A percentile compares a stretch with the other conserved stretches of the same genome.
Conservation (phyloP, 2,888 invertebrate species). For the Unio pictorum region DNA sequence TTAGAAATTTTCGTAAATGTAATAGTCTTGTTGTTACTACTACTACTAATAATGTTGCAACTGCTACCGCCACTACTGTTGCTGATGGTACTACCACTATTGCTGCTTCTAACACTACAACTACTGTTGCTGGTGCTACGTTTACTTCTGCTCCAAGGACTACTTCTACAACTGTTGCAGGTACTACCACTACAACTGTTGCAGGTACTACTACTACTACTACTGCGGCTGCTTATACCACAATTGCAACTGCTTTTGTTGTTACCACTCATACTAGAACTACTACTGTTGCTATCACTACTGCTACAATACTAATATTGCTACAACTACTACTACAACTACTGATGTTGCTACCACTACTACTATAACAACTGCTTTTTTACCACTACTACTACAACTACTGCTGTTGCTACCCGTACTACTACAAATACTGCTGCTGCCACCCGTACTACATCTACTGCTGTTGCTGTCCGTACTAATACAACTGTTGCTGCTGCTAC, state of each 20-base stretch:
- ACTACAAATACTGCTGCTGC: neutral
- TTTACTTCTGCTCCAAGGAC: too few species aligned
- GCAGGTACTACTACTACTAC: neutral
- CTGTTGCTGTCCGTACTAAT: conserved; percentile 1
- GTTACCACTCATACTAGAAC: conserved; percentile 5
- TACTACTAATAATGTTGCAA: too few species aligned
- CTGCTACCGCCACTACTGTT: too few species aligned
- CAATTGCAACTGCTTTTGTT: neutral
- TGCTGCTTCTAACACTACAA: too few species aligned
- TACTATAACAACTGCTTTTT: neutral
- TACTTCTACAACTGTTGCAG: too few species aligned
- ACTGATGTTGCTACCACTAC: conserved; percentile 1
- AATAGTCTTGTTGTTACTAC: too few species aligned
- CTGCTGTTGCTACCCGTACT: neutral
- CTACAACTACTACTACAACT: neutral
- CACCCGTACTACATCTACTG: conserved; percentile 3
- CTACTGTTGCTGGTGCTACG: too few species aligned
- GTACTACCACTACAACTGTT: neutral
- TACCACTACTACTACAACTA: conserved; percentile 2
- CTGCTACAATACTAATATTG: conserved; percentile 1
- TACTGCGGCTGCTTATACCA: neutral
- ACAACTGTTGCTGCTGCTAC: neutral
- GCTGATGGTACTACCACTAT: too few species aligned
- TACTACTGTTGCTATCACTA: conserved; percentile 2
- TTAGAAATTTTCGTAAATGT: too few species aligned